Percentiles rank a stretch among this genome's conserved stretches.
Evolutionary conservation across 2,888 invertebrate species (phyloP).

Genomic region (Megalurothrips usitatus): DNA sequence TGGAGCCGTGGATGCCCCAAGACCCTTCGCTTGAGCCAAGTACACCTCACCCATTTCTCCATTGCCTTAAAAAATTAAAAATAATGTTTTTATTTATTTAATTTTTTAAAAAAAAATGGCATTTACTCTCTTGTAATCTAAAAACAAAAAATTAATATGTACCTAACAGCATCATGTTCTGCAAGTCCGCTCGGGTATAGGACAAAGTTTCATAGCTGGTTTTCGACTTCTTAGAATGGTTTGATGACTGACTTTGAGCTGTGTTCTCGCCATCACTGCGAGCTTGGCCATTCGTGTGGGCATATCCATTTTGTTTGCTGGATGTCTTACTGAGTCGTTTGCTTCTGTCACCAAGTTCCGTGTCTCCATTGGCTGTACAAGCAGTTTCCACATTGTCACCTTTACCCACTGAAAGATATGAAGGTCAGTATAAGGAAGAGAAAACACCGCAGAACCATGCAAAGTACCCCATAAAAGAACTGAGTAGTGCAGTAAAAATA

Average conservation of each 20-base stretch:
- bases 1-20: conserved; percentile 37
- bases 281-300: conserved; percentile 49
- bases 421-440: conserved; percentile 15
- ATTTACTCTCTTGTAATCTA: not conserved
- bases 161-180: conserved; percentile 54
- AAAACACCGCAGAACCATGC: not conserved
- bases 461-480: not conserved
- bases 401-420: conserved; percentile 52
- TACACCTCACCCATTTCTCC: conserved; percentile 92
- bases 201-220: conserved; percentile 68
- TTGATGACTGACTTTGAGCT: conserved; percentile 56
- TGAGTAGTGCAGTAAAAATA: not conserved
- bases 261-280: conserved; percentile 65
- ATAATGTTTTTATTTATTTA: conserved; percentile 12
- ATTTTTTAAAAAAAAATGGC: conserved; percentile 24
- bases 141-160: conserved; percentile 34
- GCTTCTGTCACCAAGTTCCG: conserved; percentile 49
- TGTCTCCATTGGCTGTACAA: conserved; percentile 44
- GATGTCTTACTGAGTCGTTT: conserved; percentile 44
- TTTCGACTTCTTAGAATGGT: conserved; percentile 57
- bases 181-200: conserved; percentile 67
- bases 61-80: conserved; percentile 57
- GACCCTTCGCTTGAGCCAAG: conserved; percentile 59
- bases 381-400: conserved; percentile 44
- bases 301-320: conserved; percentile 41